phyloP scores from a whole-genome alignment of 1,140 invertebrate species.

The Meloidogyne chitwoodi region DNA sequence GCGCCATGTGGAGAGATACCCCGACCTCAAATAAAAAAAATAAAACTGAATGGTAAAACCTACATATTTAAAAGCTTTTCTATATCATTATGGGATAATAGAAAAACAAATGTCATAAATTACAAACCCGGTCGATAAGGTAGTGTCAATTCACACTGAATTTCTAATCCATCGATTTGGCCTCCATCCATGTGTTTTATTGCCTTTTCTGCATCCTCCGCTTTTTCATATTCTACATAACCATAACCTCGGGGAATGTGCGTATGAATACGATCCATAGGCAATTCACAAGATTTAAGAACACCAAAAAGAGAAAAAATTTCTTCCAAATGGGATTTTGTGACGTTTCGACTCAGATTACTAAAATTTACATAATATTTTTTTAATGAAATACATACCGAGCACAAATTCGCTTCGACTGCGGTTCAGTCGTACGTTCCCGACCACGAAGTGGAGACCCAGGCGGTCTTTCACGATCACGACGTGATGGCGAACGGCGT shows the following conservation, averaged over 20 bases:
- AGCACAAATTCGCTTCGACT: slow-evolving; percentile 12
- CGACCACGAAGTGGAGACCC: slow-evolving; percentile 4
- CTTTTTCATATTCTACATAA: slow-evolving; percentile 86
- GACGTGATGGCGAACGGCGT: background rate
- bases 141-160: slow-evolving; percentile 45
- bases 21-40: background rate
- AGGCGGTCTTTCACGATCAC: slow-evolving; percentile 13
- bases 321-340: slow-evolving; percentile 84
- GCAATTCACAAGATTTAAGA: slow-evolving; percentile 83
- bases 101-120: background rate
- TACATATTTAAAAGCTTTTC: too few relatives aligned
- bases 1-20: background rate
- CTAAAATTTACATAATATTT: background rate
- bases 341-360: slow-evolving; percentile 42
- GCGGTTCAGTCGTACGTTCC: slow-evolving; percentile 13
- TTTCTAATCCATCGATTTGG: slow-evolving; percentile 60
- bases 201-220: slow-evolving; percentile 92
- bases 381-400: slow-evolving; percentile 11
- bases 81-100: too few relatives aligned
- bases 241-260: slow-evolving; percentile 82
- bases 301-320: slow-evolving; percentile 88
- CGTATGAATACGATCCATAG: slow-evolving; percentile 77
- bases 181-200: slow-evolving; percentile 99
- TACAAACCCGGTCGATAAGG: slow-evolving; percentile 8
- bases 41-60: too few relatives aligned